Evolutionary conservation across 2,888 invertebrate genomes (phyloP), one percentile per base, ranked within the genome.

Genomic region (Brassicogethes aeneus): DNA sequence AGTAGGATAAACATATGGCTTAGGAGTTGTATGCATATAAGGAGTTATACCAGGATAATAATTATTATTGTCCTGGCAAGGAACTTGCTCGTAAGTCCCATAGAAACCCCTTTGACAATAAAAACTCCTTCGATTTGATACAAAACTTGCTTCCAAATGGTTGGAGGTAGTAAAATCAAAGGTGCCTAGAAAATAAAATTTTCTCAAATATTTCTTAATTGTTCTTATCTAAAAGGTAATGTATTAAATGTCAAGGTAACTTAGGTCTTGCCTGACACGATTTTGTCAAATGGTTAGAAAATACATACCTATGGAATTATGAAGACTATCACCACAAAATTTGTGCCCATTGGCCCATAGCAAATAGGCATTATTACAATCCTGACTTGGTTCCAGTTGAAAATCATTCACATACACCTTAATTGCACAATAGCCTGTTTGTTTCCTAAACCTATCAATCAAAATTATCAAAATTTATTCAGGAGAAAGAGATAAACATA

Each of bases 341-440:
- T 62, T 62, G 34, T 55, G 54, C 37, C 57, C 53, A 34, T 62
- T 59, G 23, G 53, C 59, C 13, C 71, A 56, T 2, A 60, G 40
- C n/a, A 73, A 46, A 53, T 65, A 69, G 54, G 72, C 72, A 46
- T 69, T 70, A 3, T 47, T 34, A 48, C 73, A 73, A 32, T 62
- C 56, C 7, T 44, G 48, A 46, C 70, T 71, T 12, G 58, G 43
- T 48, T 71, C 66, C 32, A 72, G 40, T 42, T 69, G 60, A 46
- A 73, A 73, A 51, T 72, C 71, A 12, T 62, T 47, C 47, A 73
- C 58, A 7, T 57, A 53, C 12, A 73, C 29, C 42, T 64, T 60
- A 17, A 72, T 47, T 30, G 55, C 56, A 46, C 73, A 73, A 43
- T 56, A 62, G 30, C 66, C 66, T n/a, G 64, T 59, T 34, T 57